These are phyloP conservation scores for Tylochromis polylepis DNA, from an alignment of 2,113 vertebrate species.

Conservation along the genomic window DNA sequence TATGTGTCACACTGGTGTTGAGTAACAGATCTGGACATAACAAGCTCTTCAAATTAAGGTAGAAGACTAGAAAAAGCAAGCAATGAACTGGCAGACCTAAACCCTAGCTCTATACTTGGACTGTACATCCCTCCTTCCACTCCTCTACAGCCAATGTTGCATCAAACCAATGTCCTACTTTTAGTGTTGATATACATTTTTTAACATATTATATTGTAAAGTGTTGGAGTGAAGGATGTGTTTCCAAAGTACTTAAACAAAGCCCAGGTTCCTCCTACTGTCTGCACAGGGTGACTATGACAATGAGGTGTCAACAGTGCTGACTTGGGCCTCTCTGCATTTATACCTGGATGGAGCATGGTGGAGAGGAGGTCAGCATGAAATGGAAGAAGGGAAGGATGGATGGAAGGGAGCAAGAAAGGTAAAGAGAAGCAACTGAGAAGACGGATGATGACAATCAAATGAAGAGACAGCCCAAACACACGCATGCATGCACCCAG, in stretches of 20 bases:
- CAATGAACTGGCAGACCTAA: slow-evolving; percentile 4
- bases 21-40: not conserved
- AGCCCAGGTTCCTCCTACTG: not conserved
- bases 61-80: slow-evolving; percentile 14
- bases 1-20: not conserved
- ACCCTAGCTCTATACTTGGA: not conserved
- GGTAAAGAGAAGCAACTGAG: slow-evolving; percentile 61
- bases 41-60: not conserved
- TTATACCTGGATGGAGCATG: slow-evolving; percentile 39
- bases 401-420: slow-evolving; percentile 24
- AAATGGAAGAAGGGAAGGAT: slow-evolving; percentile 27
- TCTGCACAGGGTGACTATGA: not conserved
- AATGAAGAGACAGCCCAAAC: slow-evolving; percentile 52
- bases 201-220: not conserved
- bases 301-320: slow-evolving; percentile 3
- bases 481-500: slow-evolving; percentile 22
- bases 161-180: not conserved
- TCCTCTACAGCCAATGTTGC: not conserved
- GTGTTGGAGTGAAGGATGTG: slow-evolving; percentile 16
- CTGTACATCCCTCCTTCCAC: slow-evolving; percentile 4
- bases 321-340: slow-evolving; percentile 7
- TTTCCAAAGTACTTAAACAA: slow-evolving; percentile 13
- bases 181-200: not conserved
- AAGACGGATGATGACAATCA: slow-evolving; percentile 48
- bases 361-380: slow-evolving; percentile 22